Conservation (phyloP, 1,140 invertebrate species). For the Diachasmimorpha longicaudata region DNA sequence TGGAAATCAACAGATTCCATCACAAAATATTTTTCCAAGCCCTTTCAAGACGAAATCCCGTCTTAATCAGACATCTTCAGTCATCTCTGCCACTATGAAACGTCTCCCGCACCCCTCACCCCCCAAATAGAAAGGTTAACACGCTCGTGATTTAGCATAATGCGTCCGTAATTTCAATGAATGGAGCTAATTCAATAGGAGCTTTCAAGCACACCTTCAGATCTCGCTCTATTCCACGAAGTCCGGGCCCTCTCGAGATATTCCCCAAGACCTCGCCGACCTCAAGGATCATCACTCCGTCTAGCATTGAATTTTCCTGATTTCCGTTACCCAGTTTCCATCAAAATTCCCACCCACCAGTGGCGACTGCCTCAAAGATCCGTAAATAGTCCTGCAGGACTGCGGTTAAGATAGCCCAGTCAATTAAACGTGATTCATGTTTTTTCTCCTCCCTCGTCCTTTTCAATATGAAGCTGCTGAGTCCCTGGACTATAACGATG, state of each 20-base stretch:
- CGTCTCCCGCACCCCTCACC: neutral
- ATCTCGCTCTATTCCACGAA: constrained; percentile 14
- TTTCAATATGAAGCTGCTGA: neutral
- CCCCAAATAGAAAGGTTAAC: neutral
- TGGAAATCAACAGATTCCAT: no score
- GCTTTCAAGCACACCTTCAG: constrained; percentile 35
- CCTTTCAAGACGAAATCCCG: no score
- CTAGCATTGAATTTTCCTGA: neutral
- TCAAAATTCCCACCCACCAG: neutral
- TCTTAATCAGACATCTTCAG: neutral
- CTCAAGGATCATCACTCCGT: neutral
- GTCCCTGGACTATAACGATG: neutral
- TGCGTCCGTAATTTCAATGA: constrained; percentile 47
- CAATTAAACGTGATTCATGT: neutral
- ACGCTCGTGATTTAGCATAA: constrained; percentile 46
- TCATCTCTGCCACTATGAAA: neutral
- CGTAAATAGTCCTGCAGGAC: neutral
- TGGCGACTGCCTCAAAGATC: neutral
- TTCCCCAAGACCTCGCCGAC: neutral
- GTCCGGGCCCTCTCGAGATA: neutral
- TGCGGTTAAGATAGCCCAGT: neutral
- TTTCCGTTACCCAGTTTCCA: neutral
- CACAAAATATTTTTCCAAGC: no score
- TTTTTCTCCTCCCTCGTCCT: neutral
- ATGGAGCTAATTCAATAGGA: constrained; percentile 50